A percentile compares a stretch with the other conserved stretches of the same genome.
phyloP scores from a whole-genome alignment of 1,140 invertebrate species.

The Temnothorax curvispinosus region DNA sequence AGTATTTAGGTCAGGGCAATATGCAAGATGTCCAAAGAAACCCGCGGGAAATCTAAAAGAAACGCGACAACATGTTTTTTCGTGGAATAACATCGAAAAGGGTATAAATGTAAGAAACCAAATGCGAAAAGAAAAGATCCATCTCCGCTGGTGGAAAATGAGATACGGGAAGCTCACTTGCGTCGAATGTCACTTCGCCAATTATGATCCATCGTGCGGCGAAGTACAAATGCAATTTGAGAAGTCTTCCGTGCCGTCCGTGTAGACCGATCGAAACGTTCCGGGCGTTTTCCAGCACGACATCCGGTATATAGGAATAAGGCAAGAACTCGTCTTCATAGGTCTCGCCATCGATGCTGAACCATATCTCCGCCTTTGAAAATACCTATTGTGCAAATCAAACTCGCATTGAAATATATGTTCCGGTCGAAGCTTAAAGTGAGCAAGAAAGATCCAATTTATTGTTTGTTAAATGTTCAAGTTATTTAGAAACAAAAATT shows the following conservation, averaged over 20 bases:
- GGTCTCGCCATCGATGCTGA: constrained; percentile 88
- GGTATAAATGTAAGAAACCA: not conserved
- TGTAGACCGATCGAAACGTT: constrained; percentile 91
- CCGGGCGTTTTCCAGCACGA: constrained; percentile 89
- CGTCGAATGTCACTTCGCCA: constrained; percentile 91
- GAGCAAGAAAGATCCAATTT: not conserved
- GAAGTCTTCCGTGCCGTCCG: constrained; percentile 87
- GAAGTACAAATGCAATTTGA: constrained; percentile 91
- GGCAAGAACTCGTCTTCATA: constrained; percentile 87
- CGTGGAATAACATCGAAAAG: not conserved
- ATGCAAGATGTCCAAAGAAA: constrained; percentile 13
- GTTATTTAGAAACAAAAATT: constrained; percentile 23
- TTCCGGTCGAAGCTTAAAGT: not conserved
- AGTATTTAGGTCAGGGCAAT: constrained; percentile 27
- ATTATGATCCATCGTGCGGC: constrained; percentile 92
- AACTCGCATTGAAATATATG: constrained; percentile 27
- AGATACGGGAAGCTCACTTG: constrained; percentile 85
- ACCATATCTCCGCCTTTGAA: constrained; percentile 89
- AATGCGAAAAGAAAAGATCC: not conserved
- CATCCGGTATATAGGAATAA: constrained; percentile 91
- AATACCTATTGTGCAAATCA: constrained; percentile 87
- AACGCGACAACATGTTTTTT: not conserved
- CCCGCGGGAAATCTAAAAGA: constrained; percentile 36
- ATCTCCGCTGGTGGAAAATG: not conserved
- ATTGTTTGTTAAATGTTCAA: not conserved